Evolutionary conservation across 2,888 invertebrate species (phyloP).

Genomic region (Phrixothrix hirtus): DNA sequence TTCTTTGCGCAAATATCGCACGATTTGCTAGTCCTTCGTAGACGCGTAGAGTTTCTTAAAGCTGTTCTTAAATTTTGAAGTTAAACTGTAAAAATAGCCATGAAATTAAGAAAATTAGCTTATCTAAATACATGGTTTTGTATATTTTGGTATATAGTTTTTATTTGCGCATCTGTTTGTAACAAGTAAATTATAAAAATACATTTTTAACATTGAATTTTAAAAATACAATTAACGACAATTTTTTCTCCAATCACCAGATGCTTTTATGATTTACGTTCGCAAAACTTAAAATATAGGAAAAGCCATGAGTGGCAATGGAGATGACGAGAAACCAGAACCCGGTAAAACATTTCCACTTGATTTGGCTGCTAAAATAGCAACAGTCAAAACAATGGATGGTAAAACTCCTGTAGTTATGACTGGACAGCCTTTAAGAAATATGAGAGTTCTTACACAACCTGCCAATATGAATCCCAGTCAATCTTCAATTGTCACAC

Average conservation of each 20-base stretch:
- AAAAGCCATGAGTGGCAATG: slow-evolving; percentile 50
- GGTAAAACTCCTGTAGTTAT: slow-evolving; percentile 52
- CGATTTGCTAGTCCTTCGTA: slow-evolving; percentile 41
- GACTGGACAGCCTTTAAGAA: slow-evolving; percentile 51
- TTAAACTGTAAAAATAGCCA: slow-evolving; percentile 33
- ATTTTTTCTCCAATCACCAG: slow-evolving; percentile 10
- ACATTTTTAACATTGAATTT: neutral
- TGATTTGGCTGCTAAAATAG: slow-evolving; percentile 59
- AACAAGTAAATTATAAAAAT: slow-evolving; percentile 3
- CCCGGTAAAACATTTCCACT: slow-evolving; percentile 62
- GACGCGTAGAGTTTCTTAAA: slow-evolving; percentile 18
- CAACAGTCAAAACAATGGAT: slow-evolving; percentile 58
- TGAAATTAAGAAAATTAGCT: slow-evolving; percentile 16
- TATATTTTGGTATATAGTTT: slow-evolving; percentile 4
- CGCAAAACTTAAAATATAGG: slow-evolving; percentile 2
- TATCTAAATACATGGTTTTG: slow-evolving; percentile 2
- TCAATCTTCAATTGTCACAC: slow-evolving; percentile 44
- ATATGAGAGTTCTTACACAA: slow-evolving; percentile 53
- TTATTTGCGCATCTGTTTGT: slow-evolving; percentile 1
- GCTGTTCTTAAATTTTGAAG: slow-evolving; percentile 37
- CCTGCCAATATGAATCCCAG: slow-evolving; percentile 46
- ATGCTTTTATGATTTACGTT: slow-evolving; percentile 18
- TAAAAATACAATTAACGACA: slow-evolving; percentile 5
- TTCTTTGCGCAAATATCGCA: slow-evolving; percentile 31
- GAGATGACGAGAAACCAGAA: slow-evolving; percentile 61